Evolutionary conservation across 1,140 invertebrate genomes (phyloP), one percentile per base, ranked within the genome.

Genomic region (Berghia stephanieae): DNA sequence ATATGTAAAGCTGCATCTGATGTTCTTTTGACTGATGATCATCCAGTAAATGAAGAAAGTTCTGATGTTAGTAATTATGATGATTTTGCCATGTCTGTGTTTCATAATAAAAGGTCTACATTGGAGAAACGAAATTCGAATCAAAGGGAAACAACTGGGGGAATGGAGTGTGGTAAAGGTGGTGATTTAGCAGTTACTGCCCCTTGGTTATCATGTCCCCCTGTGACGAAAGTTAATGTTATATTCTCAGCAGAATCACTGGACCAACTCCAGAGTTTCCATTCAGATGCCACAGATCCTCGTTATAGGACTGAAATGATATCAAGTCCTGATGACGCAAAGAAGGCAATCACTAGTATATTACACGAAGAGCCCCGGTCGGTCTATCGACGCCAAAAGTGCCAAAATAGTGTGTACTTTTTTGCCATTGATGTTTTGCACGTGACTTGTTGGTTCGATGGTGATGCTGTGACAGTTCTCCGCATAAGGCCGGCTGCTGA

Each of bases 331-430:
- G 60, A 77, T 8, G 87, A 90, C 75, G 83, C 84, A 13, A 78
- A 92, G 82, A 83, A 87, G 55, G 92, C 93, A 0, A 95, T 97
- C 79, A 90, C 73, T 16, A 67, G 80, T 6, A 82, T 87, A 31
- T 60, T 88, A 36, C 66, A 52, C 44, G 94, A 96, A 85, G 96
- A 98, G 90, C 96, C 96, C 0, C 91, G 96, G 73, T 97, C 96
- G 0, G 92, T 95, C 13, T 98, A 97, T 80, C 71, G 90, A 34
- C 80, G 88, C 31, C 79, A 84, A 38, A 83, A 88, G 44, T 91
- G 90, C 80, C 40, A 74, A 16, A 89, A 90, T 75, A 79, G 78
- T 77, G 75, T 91, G 71, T 91, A 91, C 82, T 90, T 85, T 75
- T 90, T 91, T 80, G 83, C 84, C 40, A 79, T 90, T n/a, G 89